These are phyloP conservation scores for Parasteatoda lunata DNA, from an alignment of 2,888 invertebrate genomes.

Conservation along the genomic window DNA sequence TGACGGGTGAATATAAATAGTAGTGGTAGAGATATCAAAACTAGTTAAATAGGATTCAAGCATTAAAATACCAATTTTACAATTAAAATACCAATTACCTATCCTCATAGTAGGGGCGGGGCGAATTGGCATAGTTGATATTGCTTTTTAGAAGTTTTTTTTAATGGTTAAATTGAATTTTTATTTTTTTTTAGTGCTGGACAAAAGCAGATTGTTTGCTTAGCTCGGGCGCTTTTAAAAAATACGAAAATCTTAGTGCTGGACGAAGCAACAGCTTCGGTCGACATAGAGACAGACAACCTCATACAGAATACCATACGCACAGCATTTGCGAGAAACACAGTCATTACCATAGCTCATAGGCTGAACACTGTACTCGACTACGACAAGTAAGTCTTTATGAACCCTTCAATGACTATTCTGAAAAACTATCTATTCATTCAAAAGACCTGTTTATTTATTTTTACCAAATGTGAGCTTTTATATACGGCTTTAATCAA, in stretches of 20 bases:
- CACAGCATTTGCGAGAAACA: slow-evolving; percentile 73
- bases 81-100: too few relatives aligned
- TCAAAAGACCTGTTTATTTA: too few relatives aligned
- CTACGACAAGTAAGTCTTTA: slow-evolving; percentile 71
- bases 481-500: too few relatives aligned
- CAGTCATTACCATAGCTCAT: slow-evolving; percentile 72
- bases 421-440: too few relatives aligned
- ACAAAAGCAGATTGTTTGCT: slow-evolving; percentile 72
- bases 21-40: too few relatives aligned
- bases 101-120: too few relatives aligned
- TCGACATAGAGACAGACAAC: slow-evolving; percentile 75
- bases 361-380: slow-evolving; percentile 73
- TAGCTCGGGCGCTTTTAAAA: slow-evolving; percentile 74
- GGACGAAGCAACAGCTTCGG: slow-evolving; percentile 76
- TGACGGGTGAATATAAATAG: too few relatives aligned
- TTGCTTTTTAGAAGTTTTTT: not conserved
- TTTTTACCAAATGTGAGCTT: too few relatives aligned
- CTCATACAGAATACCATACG: slow-evolving; percentile 74
- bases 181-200: slow-evolving; percentile 73
- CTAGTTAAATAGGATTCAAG: too few relatives aligned
- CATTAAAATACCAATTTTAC: too few relatives aligned
- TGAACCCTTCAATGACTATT: too few relatives aligned
- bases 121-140: not conserved
- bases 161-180: not conserved
- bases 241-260: slow-evolving; percentile 74